Conservation (phyloP, 2,888 invertebrate species). For the Ophion ventricosus region DNA sequence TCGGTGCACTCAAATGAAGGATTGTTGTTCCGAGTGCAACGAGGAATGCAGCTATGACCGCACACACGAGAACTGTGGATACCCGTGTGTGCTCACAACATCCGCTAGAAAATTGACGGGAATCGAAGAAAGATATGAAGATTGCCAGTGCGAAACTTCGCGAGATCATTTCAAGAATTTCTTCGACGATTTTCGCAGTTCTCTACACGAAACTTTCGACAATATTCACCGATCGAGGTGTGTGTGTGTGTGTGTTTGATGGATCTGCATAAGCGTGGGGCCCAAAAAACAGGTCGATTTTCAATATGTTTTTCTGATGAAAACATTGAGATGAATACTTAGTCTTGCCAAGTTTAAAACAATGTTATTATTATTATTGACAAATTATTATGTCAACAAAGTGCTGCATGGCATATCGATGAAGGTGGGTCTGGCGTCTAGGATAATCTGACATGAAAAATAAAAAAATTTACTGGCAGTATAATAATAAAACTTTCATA, state of each 20-base stretch:
- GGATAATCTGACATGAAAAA: too few species aligned
- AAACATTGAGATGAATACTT: neutral
- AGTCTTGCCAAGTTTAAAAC: too few species aligned
- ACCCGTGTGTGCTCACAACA: conserved; percentile 43
- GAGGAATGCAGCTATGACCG: conserved; percentile 48
- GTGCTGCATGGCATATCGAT: too few species aligned
- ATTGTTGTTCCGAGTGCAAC: conserved; percentile 43
- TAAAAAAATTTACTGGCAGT: too few species aligned
- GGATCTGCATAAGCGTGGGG: neutral
- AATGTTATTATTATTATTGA: too few species aligned
- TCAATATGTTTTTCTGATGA: neutral
- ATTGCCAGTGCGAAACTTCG: conserved; percentile 23
- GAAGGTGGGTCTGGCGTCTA: too few species aligned
- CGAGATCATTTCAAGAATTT: conserved; percentile 46
- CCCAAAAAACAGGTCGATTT: neutral
- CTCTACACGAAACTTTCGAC: conserved; percentile 68
- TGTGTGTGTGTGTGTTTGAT: conserved; percentile 32
- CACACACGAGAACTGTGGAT: conserved; percentile 57
- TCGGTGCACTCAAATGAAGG: conserved; percentile 45
- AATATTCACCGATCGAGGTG: conserved; percentile 67
- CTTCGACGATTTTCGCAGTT: conserved; percentile 64
- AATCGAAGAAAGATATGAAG: conserved; percentile 12
- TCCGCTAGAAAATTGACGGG: conserved; percentile 13
- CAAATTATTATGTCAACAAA: too few species aligned
- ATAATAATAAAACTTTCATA: too few species aligned